Evolutionary conservation across 1,140 invertebrate species (phyloP).

Genomic region (Phortica variegata): DNA sequence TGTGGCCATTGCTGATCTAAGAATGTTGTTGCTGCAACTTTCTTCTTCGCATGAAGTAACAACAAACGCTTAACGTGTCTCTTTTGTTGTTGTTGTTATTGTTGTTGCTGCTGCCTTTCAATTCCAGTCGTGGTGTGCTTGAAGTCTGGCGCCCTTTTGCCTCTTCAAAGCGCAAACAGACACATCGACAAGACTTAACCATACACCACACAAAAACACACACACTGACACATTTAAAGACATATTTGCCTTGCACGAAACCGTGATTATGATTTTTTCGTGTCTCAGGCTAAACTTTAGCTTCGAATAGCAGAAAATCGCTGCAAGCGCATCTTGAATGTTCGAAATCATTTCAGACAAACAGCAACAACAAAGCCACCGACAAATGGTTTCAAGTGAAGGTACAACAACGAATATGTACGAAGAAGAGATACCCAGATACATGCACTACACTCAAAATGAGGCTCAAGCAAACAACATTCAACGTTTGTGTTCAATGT

Average conservation of each 20-base stretch:
- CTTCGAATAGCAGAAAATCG: slow-evolving; percentile 39
- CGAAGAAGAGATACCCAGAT: slow-evolving; percentile 12
- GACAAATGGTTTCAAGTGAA: slow-evolving; percentile 12
- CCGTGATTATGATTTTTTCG: not conserved
- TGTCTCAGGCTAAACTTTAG: slow-evolving; percentile 1
- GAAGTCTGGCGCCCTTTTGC: slow-evolving; percentile 46
- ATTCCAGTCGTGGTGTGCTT: slow-evolving; percentile 30
- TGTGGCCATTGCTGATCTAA: slow-evolving; percentile 9
- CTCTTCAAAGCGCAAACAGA: too few species aligned
- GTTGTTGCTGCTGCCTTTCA: slow-evolving; percentile 3
- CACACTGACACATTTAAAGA: slow-evolving; percentile 49
- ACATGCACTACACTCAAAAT: too few species aligned
- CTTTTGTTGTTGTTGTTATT: slow-evolving; percentile 8
- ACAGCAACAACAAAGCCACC: slow-evolving; percentile 30
- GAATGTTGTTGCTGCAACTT: slow-evolving; percentile 43
- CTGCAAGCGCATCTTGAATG: slow-evolving; percentile 34
- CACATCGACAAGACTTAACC: too few species aligned
- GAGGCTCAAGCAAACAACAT: not conserved
- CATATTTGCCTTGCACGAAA: slow-evolving; percentile 33
- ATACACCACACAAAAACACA: too few species aligned
- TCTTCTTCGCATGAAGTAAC: too few species aligned
- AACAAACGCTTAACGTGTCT: not conserved
- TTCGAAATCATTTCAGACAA: slow-evolving; percentile 34
- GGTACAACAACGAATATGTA: not conserved
- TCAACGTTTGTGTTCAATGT: slow-evolving; percentile 45